These are phyloP conservation scores for Setophaga kirtlandii DNA, from an alignment of 2,113 vertebrate genomes.

Conservation along the genomic window DNA sequence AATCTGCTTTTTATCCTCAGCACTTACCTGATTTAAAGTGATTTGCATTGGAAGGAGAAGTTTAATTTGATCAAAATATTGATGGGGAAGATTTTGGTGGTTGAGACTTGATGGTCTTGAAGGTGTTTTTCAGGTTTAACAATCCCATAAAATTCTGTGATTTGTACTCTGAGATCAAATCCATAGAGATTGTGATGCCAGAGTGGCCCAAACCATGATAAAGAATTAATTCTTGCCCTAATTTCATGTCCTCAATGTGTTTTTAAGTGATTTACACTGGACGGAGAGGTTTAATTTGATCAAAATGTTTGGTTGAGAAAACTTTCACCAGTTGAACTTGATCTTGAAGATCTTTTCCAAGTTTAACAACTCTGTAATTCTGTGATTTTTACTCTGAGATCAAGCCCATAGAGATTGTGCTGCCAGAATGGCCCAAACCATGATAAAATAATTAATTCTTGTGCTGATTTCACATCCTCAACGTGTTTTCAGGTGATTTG, in stretches of 20 bases:
- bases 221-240: neutral
- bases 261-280: neutral
- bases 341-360: too few relatives aligned
- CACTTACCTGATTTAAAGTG: neutral
- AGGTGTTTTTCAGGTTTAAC: neutral
- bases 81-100: neutral
- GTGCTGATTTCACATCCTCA: too few relatives aligned
- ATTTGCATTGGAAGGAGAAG: neutral
- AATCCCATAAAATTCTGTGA: neutral
- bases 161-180: neutral
- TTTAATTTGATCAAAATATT: neutral
- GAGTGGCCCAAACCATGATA: neutral
- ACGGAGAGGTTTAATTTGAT: neutral
- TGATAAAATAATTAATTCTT: neutral
- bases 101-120: neutral
- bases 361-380: too few relatives aligned
- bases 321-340: fast-evolving
- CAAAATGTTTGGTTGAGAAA: neutral
- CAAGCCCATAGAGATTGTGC: too few relatives aligned
- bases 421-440: too few relatives aligned
- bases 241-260: too few relatives aligned
- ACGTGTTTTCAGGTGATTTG: neutral
- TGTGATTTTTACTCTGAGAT: too few relatives aligned
- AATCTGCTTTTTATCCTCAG: neutral
- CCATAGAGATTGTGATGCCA: too few relatives aligned